Evolutionary conservation across 2,888 invertebrate species (phyloP), one percentile per base, ranked within the genome.

Genomic region (Oegoconia quadripuncta): DNA sequence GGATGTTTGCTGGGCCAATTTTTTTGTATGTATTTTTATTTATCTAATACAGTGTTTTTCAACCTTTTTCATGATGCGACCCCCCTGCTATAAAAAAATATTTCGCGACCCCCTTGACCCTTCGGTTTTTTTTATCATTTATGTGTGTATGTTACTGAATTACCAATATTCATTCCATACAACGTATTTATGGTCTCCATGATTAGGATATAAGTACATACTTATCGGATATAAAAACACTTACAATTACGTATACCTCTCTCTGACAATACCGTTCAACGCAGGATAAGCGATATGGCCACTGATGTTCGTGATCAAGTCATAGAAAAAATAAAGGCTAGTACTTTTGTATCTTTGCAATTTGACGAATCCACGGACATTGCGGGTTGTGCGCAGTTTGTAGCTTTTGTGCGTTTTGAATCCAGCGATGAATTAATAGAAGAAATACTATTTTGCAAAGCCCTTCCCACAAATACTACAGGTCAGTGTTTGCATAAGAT

Each of bases 221-320:
- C n/a, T n/a, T n/a, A n/a, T n/a, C n/a, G n/a, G n/a, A n/a, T n/a
- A n/a, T n/a, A n/a, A n/a, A n/a, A n/a, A n/a, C n/a, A n/a, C n/a
- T n/a, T n/a, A n/a, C n/a, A n/a, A n/a, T n/a, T n/a, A n/a, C n/a
- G 39, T 41, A 51, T 63, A 57, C 60, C 59, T 39, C 55, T 64
- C 36, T 61, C 62, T 48, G 50, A 65, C 50, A 58, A 60, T 56
- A 62, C 60, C 32, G 45, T 63, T 53, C 45, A 41, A 49, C 56
- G 63, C 52, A 53, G 58, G 41, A 63, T 64, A 52, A 52, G 49
- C 52, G 57, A 59, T 48, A 62, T 59, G 49, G 55, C 55, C 34
- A 46, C 42, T 39, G 59, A 54, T 38, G 35, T 55, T 52, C 48
- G 45, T 46, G 48, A 55, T 39, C 59, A 57, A 54, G 30, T 40